Evolutionary conservation across 2,888 invertebrate genomes (phyloP).

Genomic region (Chrysotoxum bicinctum): DNA sequence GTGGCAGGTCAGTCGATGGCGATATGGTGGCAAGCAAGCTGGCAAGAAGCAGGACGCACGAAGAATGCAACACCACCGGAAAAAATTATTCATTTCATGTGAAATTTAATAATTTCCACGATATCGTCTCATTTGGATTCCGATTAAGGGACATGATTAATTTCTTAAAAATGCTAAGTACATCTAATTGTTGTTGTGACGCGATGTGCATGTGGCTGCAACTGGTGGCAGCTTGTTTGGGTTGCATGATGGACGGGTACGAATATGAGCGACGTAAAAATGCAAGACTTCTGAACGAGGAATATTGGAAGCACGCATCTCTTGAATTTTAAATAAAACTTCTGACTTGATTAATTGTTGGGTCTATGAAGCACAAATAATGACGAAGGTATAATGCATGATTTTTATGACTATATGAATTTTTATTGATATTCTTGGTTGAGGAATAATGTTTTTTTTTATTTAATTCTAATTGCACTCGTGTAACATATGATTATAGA

Average conservation of each 20-base stretch:
- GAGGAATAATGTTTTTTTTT: background rate
- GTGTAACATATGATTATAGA: background rate
- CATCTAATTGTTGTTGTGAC: conserved; percentile 70
- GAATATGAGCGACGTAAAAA: conserved; percentile 56
- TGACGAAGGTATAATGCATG: background rate
- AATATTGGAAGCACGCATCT: conserved; percentile 57
- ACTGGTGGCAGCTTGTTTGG: conserved; percentile 10
- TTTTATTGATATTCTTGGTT: conserved; percentile 3
- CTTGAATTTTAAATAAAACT: conserved; percentile 60
- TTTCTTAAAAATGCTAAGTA: conserved; percentile 71
- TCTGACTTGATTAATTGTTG: conserved; percentile 24
- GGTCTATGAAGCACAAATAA: conserved; percentile 11
- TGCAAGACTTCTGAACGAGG: conserved; percentile 38
- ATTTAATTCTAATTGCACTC: background rate
- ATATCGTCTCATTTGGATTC: conserved; percentile 69
- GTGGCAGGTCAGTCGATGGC: background rate
- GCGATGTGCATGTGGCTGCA: conserved; percentile 37
- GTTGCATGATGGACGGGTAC: conserved; percentile 62
- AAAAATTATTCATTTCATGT: conserved; percentile 70
- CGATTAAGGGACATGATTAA: conserved; percentile 69
- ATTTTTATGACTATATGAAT: background rate
- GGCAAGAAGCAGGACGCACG: conserved; percentile 6
- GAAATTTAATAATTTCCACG: conserved; percentile 70
- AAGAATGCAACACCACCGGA: conserved; percentile 52
- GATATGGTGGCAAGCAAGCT: background rate